Evolutionary conservation across 2,797 vertebrate genomes (phyloP).

Genomic region (Dermochelys coriacea): DNA sequence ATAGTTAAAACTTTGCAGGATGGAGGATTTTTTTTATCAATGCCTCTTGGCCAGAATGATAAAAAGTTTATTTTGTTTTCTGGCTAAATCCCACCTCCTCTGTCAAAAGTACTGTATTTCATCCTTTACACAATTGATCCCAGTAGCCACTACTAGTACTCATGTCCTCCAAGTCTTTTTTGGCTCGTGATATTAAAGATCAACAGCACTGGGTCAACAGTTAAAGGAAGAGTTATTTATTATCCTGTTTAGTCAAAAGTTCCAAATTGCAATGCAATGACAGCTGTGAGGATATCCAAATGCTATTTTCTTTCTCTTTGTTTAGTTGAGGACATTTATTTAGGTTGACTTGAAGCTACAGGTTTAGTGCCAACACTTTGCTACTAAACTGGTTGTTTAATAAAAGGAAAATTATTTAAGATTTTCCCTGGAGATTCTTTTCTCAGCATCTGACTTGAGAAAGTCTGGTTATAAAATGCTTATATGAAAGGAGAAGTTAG

Average conservation of each 20-base stretch:
- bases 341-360: not conserved
- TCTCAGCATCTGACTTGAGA: not conserved
- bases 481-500: not conserved
- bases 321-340: not conserved
- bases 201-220: not conserved
- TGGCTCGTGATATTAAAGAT: constrained; percentile 9
- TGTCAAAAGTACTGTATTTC: not conserved
- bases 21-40: not conserved
- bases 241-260: not conserved
- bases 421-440: not conserved
- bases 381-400: not conserved
- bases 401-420: not conserved
- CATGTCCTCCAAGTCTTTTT: not conserved
- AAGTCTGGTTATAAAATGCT: not conserved
- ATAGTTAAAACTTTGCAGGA: not conserved
- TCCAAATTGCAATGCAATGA: not conserved
- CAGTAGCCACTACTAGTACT: not conserved
- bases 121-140: constrained; percentile 31
- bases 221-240: not conserved
- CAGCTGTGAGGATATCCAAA: not conserved
- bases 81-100: not conserved
- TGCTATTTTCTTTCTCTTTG: not conserved
- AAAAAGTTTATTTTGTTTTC: not conserved
- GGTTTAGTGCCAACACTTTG: not conserved
- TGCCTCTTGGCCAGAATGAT: not conserved